Evolutionary conservation across 2,797 vertebrate genomes (phyloP).

Genomic region (Lateolabrax maculatus): DNA sequence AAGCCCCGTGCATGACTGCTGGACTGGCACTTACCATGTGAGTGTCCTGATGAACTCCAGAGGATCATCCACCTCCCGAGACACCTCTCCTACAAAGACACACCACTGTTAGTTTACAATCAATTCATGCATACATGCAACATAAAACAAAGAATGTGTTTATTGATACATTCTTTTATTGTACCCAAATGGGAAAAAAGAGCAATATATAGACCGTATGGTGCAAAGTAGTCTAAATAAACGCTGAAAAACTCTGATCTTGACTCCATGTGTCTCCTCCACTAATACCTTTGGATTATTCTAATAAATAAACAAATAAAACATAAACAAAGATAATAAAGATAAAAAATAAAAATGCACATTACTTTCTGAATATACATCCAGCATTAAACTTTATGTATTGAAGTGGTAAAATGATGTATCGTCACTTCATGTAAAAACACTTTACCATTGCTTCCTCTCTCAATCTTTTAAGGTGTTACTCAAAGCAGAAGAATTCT

Average conservation of each 20-base stretch:
- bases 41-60: slow-evolving; percentile 6
- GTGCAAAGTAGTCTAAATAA: neutral
- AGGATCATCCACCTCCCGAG: neutral
- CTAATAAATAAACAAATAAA: neutral
- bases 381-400: neutral
- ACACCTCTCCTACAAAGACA: neutral
- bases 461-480: neutral
- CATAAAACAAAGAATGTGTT: neutral
- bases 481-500: too few relatives aligned
- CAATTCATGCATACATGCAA: neutral
- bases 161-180: neutral
- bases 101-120: neutral
- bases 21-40: neutral
- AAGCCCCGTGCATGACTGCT: neutral
- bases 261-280: neutral
- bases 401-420: neutral
- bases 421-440: neutral
- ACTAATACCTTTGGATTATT: neutral
- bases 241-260: neutral
- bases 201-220: neutral
- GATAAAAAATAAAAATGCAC: too few relatives aligned
- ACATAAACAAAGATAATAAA: too few relatives aligned
- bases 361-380: neutral
- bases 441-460: neutral
- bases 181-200: neutral